phyloP scores from a whole-genome alignment of 1,140 invertebrate species.

The Stratiolaelaps scimitus region DNA sequence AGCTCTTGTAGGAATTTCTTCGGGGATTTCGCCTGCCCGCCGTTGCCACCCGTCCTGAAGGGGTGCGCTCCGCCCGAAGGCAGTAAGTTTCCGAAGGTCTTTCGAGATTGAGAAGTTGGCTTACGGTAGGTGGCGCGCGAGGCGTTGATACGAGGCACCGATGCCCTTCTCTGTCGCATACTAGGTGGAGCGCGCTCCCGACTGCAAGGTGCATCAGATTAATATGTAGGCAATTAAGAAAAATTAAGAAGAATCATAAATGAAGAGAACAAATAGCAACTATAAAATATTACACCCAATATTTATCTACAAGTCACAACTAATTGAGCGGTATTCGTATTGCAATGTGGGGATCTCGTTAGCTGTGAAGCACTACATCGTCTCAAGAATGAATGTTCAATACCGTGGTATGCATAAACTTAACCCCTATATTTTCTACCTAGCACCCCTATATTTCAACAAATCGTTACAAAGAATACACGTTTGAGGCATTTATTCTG shows the following conservation, averaged over 20 bases:
- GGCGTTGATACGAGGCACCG: conserved; percentile 19
- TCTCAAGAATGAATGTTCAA: too few species aligned
- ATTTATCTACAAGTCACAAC: neutral
- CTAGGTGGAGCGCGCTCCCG: conserved; percentile 2
- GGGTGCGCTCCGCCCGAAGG: neutral
- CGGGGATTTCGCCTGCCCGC: neutral
- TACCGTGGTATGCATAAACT: too few species aligned
- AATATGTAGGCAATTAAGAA: too few species aligned
- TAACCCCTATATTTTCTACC: too few species aligned
- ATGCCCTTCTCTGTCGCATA: neutral
- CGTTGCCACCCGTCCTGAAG: neutral
- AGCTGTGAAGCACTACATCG: too few species aligned
- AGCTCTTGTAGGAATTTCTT: neutral
- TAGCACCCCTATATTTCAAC: too few species aligned
- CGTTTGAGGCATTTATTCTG: too few species aligned
- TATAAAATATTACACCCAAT: neutral
- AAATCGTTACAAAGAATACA: too few species aligned
- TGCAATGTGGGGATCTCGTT: too few species aligned
- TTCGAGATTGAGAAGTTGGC: conserved; percentile 8
- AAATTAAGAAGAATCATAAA: too few species aligned
- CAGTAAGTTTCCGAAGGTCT: neutral
- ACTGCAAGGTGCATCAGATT: too few species aligned
- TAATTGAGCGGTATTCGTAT: neutral
- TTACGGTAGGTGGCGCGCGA: conserved; percentile 1
- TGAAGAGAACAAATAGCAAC: too few species aligned